Evolutionary conservation across 2,113 vertebrate species (phyloP).

Genomic region (Ophthalmolycus amberensis): DNA sequence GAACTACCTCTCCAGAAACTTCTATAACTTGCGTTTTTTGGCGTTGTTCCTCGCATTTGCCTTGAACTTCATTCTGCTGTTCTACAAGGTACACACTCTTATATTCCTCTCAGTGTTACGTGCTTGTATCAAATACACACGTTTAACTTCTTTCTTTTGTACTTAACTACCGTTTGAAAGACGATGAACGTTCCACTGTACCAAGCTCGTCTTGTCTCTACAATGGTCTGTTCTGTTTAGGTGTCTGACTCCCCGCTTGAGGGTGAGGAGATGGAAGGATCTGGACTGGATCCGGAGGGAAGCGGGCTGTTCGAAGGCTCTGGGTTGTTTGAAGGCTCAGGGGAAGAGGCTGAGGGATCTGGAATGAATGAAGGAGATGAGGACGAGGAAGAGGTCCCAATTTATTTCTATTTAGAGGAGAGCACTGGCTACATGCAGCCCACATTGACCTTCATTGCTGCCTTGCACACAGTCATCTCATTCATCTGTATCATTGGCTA

Average conservation of each 20-base stretch:
- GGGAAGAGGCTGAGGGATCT: slow-evolving; percentile 83
- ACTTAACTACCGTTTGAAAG: background rate
- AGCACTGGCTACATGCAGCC: slow-evolving; percentile 97
- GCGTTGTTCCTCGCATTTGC: slow-evolving; percentile 94
- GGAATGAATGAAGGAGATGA: slow-evolving; percentile 82
- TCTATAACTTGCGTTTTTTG: slow-evolving; percentile 93
- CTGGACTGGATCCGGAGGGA: slow-evolving; percentile 73
- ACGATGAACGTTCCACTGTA: background rate
- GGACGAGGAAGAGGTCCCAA: slow-evolving; percentile 86
- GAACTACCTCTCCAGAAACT: slow-evolving; percentile 96
- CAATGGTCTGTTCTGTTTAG: slow-evolving; percentile 67
- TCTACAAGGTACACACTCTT: slow-evolving; percentile 87
- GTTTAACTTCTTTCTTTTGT: background rate
- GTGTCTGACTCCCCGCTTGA: slow-evolving; percentile 89
- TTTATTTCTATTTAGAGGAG: slow-evolving; percentile 94
- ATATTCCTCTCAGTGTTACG: background rate
- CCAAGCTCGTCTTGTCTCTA: background rate
- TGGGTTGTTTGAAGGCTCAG: slow-evolving; percentile 80
- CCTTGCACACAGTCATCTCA: slow-evolving; percentile 90
- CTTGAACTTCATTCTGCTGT: slow-evolving; percentile 95
- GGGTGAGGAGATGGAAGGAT: slow-evolving; percentile 78
- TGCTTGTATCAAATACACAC: background rate
- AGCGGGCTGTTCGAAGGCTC: slow-evolving; percentile 81
- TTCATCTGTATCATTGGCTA: slow-evolving; percentile 97
- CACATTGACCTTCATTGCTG: slow-evolving; percentile 85